Evolutionary conservation across 2,797 vertebrate genomes (phyloP), one percentile per base, ranked within the genome.

Genomic region (Halcyon leucocephala): DNA sequence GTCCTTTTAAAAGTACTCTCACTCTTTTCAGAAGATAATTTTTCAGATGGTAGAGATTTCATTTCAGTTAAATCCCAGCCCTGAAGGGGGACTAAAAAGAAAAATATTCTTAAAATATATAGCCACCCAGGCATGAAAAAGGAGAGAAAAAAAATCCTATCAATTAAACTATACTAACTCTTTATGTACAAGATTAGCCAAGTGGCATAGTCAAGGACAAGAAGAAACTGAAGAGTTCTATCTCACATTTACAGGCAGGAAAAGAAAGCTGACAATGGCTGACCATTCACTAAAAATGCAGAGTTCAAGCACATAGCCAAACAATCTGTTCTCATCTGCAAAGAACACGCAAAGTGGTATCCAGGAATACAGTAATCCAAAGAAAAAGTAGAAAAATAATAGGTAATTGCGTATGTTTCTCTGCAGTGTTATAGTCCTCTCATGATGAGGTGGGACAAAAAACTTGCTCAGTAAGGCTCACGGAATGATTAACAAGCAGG

Each of bases 41-140:
- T 96, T 87, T 82, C 52, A 93, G 71, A 93, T 82, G 48, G 39
- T 66, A 69, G 28, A 69, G 51, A 72, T 79, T 94, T 82, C 35
- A 79, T 52, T 82, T 88, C 52, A 44, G 67, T 80, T 88, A 82
- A 85, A 95, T 54, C n/a, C 26, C 42, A 87, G 24, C 41, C 54
- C 42, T 82, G 41, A 82, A 85, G 61, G 15, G 84, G 19, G 20
- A 39, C 37, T 42, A 65, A 66, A 69, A 94, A 41, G 58, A 81
- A 90, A 90, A 90, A 54, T 39, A 72, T 89, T 87, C 41, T 54
- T 87, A 55, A 92, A 90, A 90, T 81, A 87, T 2, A 21, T 46
- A 87, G 58, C 51, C 46, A 87, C 14, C 9, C 33, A 79, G 49
- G 46, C 46, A 84, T 14, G 29, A 84, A 84, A 84, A 89, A n/a